Conservation (phyloP, 2,888 invertebrate species). For the Odontomyia ornata region DNA sequence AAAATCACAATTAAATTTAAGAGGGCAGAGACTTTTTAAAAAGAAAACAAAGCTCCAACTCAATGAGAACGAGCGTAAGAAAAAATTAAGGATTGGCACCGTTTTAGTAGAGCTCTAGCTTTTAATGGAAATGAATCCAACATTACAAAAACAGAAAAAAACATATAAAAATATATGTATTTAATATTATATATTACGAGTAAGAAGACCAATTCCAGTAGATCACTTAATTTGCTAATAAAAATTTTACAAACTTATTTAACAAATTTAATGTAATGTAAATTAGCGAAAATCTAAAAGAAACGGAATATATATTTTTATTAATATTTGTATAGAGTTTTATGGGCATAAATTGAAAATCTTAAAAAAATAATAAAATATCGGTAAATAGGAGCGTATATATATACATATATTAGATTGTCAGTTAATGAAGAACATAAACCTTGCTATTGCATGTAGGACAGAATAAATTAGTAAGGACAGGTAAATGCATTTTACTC, state of each 20-base stretch:
- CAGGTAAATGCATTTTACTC: neutral
- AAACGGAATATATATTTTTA: constrained; percentile 42
- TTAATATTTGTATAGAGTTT: constrained; percentile 44
- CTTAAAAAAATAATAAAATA: constrained; percentile 13
- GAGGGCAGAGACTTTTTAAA: neutral
- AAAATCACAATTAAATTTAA: constrained; percentile 8
- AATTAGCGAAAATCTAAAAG: constrained; percentile 25
- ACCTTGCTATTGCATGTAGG: constrained; percentile 43
- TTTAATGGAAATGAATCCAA: constrained; percentile 5
- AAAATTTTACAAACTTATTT: constrained; percentile 39
- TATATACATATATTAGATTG: constrained; percentile 25
- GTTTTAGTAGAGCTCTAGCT: constrained; percentile 28
- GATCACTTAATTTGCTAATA: constrained; percentile 38
- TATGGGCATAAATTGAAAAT: constrained; percentile 24
- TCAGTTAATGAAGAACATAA: constrained; percentile 25
- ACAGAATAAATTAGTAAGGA: constrained; percentile 5
- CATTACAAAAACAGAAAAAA: neutral
- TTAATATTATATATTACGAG: constrained; percentile 14
- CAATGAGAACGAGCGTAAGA: neutral
- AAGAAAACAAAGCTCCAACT: neutral
- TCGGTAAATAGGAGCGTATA: neutral
- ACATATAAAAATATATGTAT: constrained; percentile 8
- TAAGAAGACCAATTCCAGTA: constrained; percentile 40
- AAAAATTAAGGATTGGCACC: neutral
- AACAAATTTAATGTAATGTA: constrained; percentile 6